Conservation (phyloP, 2,888 invertebrate genomes). For the Ophioninae sp. region DNA sequence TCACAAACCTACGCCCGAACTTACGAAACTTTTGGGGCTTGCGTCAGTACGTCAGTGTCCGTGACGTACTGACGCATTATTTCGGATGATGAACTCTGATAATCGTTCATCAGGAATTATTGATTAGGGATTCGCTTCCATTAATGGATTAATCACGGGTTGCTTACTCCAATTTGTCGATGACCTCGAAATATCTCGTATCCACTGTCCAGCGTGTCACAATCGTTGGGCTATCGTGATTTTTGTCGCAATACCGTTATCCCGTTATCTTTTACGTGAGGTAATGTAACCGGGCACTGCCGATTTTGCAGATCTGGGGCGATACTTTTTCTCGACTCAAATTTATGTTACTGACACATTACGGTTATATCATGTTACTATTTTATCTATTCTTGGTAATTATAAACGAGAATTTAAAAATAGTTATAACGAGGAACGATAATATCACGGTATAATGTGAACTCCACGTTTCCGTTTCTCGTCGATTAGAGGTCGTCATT, state of each 20-base stretch:
- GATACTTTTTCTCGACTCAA: no score
- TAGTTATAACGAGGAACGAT: neutral
- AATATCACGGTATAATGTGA: neutral
- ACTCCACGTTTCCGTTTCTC: neutral
- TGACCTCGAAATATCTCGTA: neutral
- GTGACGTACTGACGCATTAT: neutral
- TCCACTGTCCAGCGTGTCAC: neutral
- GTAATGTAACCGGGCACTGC: no score
- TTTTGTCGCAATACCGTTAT: no score
- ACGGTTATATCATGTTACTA: neutral
- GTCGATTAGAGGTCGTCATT: neutral
- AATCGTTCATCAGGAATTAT: neutral
- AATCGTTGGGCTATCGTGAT: neutral
- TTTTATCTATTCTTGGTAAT: neutral
- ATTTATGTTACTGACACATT: neutral
- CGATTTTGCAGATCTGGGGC: no score
- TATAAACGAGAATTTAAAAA: neutral
- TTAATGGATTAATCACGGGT: neutral
- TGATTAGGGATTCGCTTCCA: neutral
- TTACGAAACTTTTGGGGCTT: slow-evolving; percentile 18
- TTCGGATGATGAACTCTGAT: neutral
- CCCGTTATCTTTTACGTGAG: no score
- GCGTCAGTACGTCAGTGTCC: neutral
- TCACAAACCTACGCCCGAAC: slow-evolving; percentile 57
- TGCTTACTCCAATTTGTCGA: neutral